phyloP scores from a whole-genome alignment of 2,888 invertebrate species.

The Achlya flavicornis region DNA sequence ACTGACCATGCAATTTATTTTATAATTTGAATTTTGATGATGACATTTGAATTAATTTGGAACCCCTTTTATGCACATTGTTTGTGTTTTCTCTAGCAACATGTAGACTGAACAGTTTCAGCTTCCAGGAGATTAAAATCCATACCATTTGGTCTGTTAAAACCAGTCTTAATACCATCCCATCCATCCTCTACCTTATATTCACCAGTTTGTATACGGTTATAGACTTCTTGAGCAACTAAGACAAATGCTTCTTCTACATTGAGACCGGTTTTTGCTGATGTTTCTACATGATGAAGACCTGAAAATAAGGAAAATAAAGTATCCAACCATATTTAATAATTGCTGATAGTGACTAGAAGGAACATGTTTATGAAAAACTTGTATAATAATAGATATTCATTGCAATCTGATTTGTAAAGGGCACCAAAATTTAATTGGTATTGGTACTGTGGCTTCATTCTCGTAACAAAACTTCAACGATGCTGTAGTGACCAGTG shows the following conservation, averaged over 20 bases:
- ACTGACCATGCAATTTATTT: not conserved
- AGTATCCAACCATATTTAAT: too few species aligned
- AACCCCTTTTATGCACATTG: constrained; percentile 4
- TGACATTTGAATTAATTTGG: not conserved
- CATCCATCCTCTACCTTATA: constrained; percentile 97
- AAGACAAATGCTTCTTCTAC: constrained; percentile 96
- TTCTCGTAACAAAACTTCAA: too few species aligned
- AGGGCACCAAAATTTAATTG: too few species aligned
- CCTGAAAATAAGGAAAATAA: constrained; percentile 48
- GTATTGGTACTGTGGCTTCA: too few species aligned
- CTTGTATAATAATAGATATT: too few species aligned
- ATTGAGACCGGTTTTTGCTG: constrained; percentile 95
- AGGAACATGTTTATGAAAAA: too few species aligned
- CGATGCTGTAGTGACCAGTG: too few species aligned
- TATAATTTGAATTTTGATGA: not conserved
- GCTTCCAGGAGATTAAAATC: constrained; percentile 95
- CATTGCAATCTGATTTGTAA: too few species aligned
- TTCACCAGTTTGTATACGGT: constrained; percentile 94
- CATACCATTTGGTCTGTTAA: constrained; percentile 90
- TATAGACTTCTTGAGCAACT: constrained; percentile 95
- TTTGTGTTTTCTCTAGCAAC: constrained; percentile 85
- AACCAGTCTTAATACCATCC: constrained; percentile 98
- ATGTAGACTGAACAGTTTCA: constrained; percentile 94
- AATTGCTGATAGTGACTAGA: too few species aligned
- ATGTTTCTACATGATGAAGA: constrained; percentile 97